Base-by-base conservation (phyloP, 2,888 invertebrate genomes). In the Tiphia femorata region DNA sequence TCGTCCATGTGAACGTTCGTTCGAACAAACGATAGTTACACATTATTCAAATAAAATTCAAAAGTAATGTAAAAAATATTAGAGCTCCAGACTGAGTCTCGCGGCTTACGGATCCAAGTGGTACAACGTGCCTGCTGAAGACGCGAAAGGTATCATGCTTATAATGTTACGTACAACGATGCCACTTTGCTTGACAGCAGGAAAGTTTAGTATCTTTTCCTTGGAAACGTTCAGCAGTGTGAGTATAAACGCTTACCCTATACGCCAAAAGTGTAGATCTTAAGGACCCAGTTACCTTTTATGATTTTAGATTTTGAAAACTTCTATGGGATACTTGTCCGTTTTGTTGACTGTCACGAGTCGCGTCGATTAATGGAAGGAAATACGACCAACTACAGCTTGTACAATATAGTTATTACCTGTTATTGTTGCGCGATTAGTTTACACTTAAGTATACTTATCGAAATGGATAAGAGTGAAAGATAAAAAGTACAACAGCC, bases 281-380 rank as follows among this genome's bases (percentile, higher is more conserved):
- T 8, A 25, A 25, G 25, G 8, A 25, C 5, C 25, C 5, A 25
- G 8, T 25, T 8, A 6, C 6, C 25, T 25, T 25, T 2, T 27
- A 1, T 27, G 1, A 16, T 29, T 43, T 7, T 23, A 43, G 42
- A 64, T 67, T 3, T 23, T 67, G 20, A 71, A 41, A 58, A 64
- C 69, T 5, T 55, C 64, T 12, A 42, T 69, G 51, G 63, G 65
- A 33, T 72, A 70, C 20, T 55, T 73, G 2, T 73, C 71, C 1
- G 64, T 66, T 6, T 27, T 73, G 10, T 37, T 73, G 5, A 61
- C 69, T 3, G 54, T 71, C 8, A 49, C 62, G 4, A 25, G 35
- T 10, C 21, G 7, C 7, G 37, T 19, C 17, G 16, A 51, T 16
- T 56, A 17, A 25, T 16, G 19, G 5, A 7, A 20, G 16, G 1